phyloP scores from a whole-genome alignment of 1,140 invertebrate genomes.

The Zeugodacus cucurbitae region DNA sequence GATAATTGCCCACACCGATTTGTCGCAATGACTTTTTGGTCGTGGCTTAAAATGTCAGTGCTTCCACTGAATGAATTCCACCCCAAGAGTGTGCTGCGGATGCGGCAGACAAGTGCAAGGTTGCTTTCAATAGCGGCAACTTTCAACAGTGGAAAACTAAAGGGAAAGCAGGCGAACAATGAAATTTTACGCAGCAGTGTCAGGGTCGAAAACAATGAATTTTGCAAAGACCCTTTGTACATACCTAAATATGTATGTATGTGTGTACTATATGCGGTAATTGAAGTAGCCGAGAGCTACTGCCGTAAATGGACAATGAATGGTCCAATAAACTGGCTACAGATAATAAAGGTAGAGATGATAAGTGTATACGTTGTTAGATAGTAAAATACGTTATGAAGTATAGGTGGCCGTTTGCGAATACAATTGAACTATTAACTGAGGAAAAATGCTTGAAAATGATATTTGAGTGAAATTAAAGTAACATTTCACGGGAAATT shows the following conservation, averaged over 20 bases:
- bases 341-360: neutral
- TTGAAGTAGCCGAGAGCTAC: too few species aligned
- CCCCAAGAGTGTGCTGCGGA: neutral
- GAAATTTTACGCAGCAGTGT: slow-evolving; percentile 23
- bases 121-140: neutral
- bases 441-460: too few species aligned
- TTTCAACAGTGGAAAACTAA: neutral
- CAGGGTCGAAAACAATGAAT: slow-evolving; percentile 18
- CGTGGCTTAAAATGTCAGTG: slow-evolving; percentile 6
- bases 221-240: neutral
- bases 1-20: neutral
- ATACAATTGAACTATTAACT: neutral
- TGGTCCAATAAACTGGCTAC: neutral
- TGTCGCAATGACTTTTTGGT: slow-evolving; percentile 6
- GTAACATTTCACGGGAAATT: too few species aligned
- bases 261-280: too few species aligned
- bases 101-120: slow-evolving; percentile 5
- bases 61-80: slow-evolving; percentile 7
- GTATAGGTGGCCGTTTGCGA: neutral
- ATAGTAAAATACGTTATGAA: neutral
- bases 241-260: neutral
- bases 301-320: slow-evolving; percentile 18
- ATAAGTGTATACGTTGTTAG: neutral
- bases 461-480: too few species aligned
- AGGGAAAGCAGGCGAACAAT: neutral